Percentiles rank a stretch among this genome's conserved stretches.
These are phyloP conservation scores for Lordiphosa collinella DNA, from an alignment of 1,140 invertebrate species.

Conservation along the genomic window DNA sequence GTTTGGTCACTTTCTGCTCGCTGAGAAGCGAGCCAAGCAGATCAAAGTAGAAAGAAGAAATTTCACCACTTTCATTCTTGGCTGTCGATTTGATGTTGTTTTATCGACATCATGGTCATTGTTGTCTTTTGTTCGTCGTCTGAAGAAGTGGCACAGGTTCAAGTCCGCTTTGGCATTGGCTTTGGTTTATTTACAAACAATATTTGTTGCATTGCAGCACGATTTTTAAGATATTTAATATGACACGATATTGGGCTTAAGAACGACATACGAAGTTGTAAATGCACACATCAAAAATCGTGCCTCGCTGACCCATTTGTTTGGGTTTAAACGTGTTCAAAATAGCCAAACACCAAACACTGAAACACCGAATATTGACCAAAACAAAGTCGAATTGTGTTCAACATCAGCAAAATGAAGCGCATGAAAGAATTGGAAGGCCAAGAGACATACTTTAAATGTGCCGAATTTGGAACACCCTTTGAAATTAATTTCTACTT, in stretches of 20 bases:
- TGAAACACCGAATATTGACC: constrained; percentile 9
- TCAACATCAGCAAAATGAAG: constrained; percentile 21
- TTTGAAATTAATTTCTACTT: too few relatives aligned
- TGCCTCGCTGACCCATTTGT: constrained; percentile 51
- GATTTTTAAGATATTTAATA: constrained; percentile 44
- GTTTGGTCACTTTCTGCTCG: constrained; percentile 33
- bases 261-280: constrained; percentile 25
- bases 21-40: constrained; percentile 6
- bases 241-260: constrained; percentile 52
- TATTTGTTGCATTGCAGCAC: constrained; percentile 56
- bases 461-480: too few relatives aligned
- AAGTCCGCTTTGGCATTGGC: constrained; percentile 43
- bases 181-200: constrained; percentile 40
- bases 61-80: constrained; percentile 64
- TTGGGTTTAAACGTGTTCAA: constrained; percentile 29
- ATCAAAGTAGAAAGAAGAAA: constrained; percentile 40
- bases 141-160: constrained; percentile 46
- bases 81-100: constrained; percentile 49
- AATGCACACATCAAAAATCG: constrained; percentile 38
- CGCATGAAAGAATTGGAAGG: constrained; percentile 3
- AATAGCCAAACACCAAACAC: constrained; percentile 32
- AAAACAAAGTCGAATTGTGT: constrained; percentile 17
- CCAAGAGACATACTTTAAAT: too few relatives aligned
- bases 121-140: constrained; percentile 17
- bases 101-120: constrained; percentile 14